A percentile compares a stretch with the other conserved stretches of the same genome.
Conservation (phyloP, 2,888 invertebrate species). For the Eupithecia subumbrata region DNA sequence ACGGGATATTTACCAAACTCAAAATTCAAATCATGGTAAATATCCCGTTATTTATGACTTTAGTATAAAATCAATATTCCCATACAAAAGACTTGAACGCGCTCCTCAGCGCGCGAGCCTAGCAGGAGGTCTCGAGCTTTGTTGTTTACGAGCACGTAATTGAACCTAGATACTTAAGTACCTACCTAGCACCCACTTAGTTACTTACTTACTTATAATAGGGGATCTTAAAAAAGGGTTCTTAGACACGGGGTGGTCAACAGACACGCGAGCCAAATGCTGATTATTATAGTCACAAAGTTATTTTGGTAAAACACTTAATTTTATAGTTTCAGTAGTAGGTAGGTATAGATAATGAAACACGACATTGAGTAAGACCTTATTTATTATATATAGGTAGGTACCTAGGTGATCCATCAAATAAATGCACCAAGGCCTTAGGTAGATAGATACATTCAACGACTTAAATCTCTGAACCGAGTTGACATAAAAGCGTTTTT, state of each 20-base stretch:
- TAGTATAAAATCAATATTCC: neutral
- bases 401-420: too few relatives aligned
- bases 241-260: slow-evolving; percentile 14
- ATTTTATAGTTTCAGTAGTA: neutral
- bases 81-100: slow-evolving; percentile 26
- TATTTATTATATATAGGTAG: neutral
- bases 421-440: neutral
- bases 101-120: slow-evolving; percentile 4
- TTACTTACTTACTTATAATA: neutral
- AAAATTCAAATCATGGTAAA: too few relatives aligned
- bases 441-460: too few relatives aligned
- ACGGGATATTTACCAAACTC: too few relatives aligned
- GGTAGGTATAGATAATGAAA: neutral
- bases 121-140: slow-evolving; percentile 17
- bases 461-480: too few relatives aligned
- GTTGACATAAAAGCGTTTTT: too few relatives aligned
- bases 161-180: slow-evolving; percentile 6
- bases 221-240: neutral
- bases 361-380: neutral
- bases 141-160: slow-evolving; percentile 3
- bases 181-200: slow-evolving; percentile 11
- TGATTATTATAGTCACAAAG: neutral
- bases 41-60: too few relatives aligned
- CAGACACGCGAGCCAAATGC: neutral
- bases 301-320: neutral